Percentiles rank a stretch among this genome's conserved stretches.
Evolutionary conservation across 2,113 vertebrate species (phyloP).

Genomic region (Aphelocoma coerulescens): DNA sequence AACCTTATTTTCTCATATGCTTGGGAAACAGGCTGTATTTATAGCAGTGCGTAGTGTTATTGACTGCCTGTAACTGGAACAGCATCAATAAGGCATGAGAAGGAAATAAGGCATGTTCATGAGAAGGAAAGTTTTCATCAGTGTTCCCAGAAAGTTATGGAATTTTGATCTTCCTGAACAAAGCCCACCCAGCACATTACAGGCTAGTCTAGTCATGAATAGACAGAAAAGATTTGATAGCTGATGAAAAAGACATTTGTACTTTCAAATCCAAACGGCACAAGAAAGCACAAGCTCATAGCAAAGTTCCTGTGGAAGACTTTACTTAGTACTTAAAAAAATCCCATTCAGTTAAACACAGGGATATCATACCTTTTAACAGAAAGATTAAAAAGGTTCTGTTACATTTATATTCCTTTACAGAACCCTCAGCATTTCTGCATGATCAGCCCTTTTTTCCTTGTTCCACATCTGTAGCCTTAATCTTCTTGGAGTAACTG

Average conservation of each 20-base stretch:
- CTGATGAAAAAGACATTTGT: neutral
- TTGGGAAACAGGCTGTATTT: neutral
- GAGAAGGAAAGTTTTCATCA: neutral
- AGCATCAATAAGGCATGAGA: neutral
- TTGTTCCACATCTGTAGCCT: conserved; percentile 23
- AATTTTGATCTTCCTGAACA: neutral
- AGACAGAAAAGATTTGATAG: neutral
- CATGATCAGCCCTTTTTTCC: conserved; percentile 4
- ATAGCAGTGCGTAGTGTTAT: neutral
- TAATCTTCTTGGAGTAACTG: conserved; percentile 57
- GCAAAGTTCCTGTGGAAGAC: neutral
- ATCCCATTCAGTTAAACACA: neutral
- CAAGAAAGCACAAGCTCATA: neutral
- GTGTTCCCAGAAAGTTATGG: neutral
- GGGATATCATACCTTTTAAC: neutral
- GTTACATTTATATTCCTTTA: conserved; percentile 10
- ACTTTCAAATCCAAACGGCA: neutral
- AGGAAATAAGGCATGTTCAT: neutral
- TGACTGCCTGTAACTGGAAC: neutral
- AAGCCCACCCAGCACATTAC: neutral
- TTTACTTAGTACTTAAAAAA: neutral
- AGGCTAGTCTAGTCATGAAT: neutral
- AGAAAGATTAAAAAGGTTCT: conserved; percentile 21
- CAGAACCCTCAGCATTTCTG: neutral
- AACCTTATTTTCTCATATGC: neutral